phyloP scores from a whole-genome alignment of 2,797 vertebrate species.

The Cirrhinus molitorella region DNA sequence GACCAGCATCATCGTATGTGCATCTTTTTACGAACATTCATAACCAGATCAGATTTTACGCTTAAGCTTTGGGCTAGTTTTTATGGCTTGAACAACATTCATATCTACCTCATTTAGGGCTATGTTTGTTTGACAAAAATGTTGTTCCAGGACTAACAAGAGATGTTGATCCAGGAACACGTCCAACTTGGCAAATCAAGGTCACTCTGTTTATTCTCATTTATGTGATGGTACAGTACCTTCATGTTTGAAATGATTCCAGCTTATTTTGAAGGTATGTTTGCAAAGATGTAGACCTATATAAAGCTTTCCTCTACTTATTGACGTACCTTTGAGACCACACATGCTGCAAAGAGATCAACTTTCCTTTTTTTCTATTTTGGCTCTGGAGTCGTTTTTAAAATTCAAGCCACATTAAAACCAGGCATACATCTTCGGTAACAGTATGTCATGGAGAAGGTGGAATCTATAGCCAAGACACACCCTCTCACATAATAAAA shows the following conservation, averaged over 20 bases:
- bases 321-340: conserved; percentile 52
- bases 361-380: conserved; percentile 46
- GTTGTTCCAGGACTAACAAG: conserved; percentile 1
- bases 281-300: neutral
- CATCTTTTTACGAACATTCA: neutral
- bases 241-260: neutral
- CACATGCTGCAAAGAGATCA: conserved; percentile 52
- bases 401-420: conserved; percentile 65
- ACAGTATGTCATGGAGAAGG: conserved; percentile 46
- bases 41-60: neutral
- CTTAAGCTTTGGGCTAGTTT: neutral
- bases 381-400: conserved; percentile 49
- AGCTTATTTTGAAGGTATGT: conserved; percentile 10
- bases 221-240: neutral
- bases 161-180: neutral
- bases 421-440: conserved; percentile 56
- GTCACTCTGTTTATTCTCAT: neutral
- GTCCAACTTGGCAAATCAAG: neutral
- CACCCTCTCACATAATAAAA: conserved; percentile 58
- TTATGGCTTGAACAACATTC: neutral
- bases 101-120: neutral
- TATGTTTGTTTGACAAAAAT: conserved; percentile 12
- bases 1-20: neutral
- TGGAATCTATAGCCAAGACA: conserved; percentile 46
- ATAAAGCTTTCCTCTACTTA: conserved; percentile 19